phyloP scores from a whole-genome alignment of 2,113 vertebrate genomes.

The Leucosticte australis region DNA sequence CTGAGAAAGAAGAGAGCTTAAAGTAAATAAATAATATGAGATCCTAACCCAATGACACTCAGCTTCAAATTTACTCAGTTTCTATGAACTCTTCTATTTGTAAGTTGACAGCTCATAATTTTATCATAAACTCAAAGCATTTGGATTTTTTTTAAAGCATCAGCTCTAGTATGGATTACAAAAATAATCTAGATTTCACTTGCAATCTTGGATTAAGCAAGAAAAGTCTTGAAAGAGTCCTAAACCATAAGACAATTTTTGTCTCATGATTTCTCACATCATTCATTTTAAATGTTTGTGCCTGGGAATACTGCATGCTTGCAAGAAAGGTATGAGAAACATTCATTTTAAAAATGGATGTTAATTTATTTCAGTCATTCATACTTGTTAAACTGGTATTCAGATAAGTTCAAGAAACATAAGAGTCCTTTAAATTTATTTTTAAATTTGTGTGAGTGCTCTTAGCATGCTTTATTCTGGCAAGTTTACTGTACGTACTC shows the following conservation, averaged over 20 bases:
- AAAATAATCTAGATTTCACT: not conserved
- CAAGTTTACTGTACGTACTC: not conserved
- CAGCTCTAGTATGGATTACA: not conserved
- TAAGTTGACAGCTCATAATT: not conserved
- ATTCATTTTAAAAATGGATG: not conserved
- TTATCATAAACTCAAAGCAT: not conserved
- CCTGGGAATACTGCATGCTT: not conserved
- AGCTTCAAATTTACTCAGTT: not conserved
- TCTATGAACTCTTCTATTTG: not conserved
- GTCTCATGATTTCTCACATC: not conserved
- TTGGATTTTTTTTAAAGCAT: not conserved
- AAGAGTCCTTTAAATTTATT: not conserved
- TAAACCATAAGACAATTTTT: not conserved
- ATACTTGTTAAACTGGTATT: not conserved
- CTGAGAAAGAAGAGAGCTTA: not conserved
- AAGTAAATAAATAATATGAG: not conserved
- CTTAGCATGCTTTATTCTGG: not conserved
- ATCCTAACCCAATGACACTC: not conserved
- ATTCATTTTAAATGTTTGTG: not conserved
- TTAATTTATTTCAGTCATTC: not conserved
- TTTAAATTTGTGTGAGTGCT: not conserved
- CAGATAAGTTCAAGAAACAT: not conserved
- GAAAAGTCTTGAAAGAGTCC: not conserved
- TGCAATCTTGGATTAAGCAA: not conserved
- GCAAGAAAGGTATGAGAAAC: not conserved